Evolutionary conservation across 2,888 invertebrate genomes (phyloP).

Genomic region (Microctonus brassicae): DNA sequence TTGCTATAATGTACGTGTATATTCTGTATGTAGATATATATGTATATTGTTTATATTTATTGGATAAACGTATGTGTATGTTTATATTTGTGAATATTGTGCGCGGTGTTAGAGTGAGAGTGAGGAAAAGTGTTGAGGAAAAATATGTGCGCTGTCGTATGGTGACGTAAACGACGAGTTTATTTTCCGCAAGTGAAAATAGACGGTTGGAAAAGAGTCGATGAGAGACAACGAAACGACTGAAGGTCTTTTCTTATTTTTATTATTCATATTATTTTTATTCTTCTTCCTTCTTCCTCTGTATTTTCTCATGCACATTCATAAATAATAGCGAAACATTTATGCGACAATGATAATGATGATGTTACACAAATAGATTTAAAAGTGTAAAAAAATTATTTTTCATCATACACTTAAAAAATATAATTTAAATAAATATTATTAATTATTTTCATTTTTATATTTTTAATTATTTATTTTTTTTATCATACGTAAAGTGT

Average conservation of each 20-base stretch:
- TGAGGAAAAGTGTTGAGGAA: not conserved
- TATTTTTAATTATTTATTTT: no score
- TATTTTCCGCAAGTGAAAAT: constrained; percentile 32
- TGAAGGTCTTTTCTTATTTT: constrained; percentile 10
- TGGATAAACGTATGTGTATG: not conserved
- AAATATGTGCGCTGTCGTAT: constrained; percentile 26
- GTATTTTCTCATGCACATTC: not conserved
- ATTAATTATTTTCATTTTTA: not conserved
- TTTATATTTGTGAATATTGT: not conserved
- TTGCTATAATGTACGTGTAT: not conserved
- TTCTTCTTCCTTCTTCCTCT: not conserved
- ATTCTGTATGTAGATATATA: not conserved
- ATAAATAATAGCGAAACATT: not conserved
- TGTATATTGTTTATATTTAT: no score
- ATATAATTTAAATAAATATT: not conserved
- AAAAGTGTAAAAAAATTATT: not conserved
- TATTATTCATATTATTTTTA: no score
- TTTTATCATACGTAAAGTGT: no score
- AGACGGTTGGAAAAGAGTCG: constrained; percentile 16
- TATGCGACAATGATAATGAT: not conserved
- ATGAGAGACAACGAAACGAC: constrained; percentile 9
- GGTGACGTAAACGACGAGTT: constrained; percentile 32
- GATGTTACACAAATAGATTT: not conserved
- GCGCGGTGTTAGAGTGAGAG: not conserved
- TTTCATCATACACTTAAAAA: not conserved